These are phyloP conservation scores for Pitangus sulphuratus DNA, from an alignment of 2,797 vertebrate genomes.

Conservation along the genomic window DNA sequence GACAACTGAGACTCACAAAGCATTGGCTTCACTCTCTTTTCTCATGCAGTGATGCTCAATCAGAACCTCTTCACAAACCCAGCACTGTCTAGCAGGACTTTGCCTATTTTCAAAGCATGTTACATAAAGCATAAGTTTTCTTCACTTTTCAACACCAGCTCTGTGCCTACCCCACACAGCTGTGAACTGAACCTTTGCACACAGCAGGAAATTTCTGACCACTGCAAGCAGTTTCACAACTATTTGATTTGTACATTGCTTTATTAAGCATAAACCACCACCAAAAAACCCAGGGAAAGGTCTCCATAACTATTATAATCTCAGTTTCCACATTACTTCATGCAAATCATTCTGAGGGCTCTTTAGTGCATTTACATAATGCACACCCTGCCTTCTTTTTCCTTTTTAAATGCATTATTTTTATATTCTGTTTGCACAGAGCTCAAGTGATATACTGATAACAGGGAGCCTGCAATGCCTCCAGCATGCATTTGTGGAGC, in stretches of 20 bases:
- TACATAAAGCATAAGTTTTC: not conserved
- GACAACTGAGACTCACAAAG: not conserved
- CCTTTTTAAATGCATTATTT: not conserved
- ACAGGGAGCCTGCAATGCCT: not conserved
- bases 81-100: not conserved
- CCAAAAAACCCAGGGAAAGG: not conserved
- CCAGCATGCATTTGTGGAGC: not conserved
- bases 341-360: not conserved
- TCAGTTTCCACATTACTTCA: not conserved
- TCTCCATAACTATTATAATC: not conserved
- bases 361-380: not conserved
- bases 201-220: not conserved
- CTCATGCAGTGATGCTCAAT: fast-evolving
- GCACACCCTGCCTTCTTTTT: not conserved
- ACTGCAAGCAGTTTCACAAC: not conserved
- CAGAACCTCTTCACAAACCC: not conserved
- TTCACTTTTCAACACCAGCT: not conserved
- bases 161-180: not conserved
- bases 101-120: not conserved
- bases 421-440: not conserved
- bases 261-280: not conserved
- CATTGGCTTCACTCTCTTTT: not conserved
- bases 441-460: not conserved
- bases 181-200: not conserved
- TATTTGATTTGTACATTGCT: not conserved